Conservation (phyloP, 2,888 invertebrate genomes). For the Hoplodrina ambigua region DNA sequence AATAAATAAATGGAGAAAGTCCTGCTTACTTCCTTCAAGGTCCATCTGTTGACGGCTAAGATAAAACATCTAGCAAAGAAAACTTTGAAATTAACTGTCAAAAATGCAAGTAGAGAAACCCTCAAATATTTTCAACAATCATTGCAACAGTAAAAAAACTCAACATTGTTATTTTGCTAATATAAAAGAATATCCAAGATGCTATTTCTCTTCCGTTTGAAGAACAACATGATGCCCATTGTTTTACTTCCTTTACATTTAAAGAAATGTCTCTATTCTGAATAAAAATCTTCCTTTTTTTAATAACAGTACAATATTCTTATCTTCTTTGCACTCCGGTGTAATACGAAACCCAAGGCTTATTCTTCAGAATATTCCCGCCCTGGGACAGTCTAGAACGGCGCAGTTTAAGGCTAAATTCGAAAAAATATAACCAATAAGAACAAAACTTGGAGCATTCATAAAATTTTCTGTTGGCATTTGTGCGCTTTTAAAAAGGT, state of each 20-base stretch:
- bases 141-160: neutral
- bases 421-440: slow-evolving; percentile 66
- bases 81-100: no score
- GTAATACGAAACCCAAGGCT: slow-evolving; percentile 56
- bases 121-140: neutral
- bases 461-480: slow-evolving; percentile 60
- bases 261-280: slow-evolving; percentile 48
- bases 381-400: slow-evolving; percentile 68
- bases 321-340: slow-evolving; percentile 58
- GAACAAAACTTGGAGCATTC: slow-evolving; percentile 58
- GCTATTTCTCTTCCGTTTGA: slow-evolving; percentile 20
- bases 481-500: slow-evolving; percentile 60
- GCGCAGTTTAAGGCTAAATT: slow-evolving; percentile 69
- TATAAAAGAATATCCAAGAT: slow-evolving; percentile 17
- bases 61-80: no score
- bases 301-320: slow-evolving; percentile 57
- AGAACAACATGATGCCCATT: slow-evolving; percentile 31
- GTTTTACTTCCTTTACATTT: slow-evolving; percentile 45
- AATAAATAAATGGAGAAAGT: no score
- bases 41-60: no score
- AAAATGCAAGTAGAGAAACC: neutral
- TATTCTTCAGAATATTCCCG: slow-evolving; percentile 71
- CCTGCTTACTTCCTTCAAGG: no score
- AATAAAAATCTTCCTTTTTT: slow-evolving; percentile 53
- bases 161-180: slow-evolving; percentile 13